phyloP scores from a whole-genome alignment of 1,140 invertebrate genomes.

The Tyrophagus putrescentiae region DNA sequence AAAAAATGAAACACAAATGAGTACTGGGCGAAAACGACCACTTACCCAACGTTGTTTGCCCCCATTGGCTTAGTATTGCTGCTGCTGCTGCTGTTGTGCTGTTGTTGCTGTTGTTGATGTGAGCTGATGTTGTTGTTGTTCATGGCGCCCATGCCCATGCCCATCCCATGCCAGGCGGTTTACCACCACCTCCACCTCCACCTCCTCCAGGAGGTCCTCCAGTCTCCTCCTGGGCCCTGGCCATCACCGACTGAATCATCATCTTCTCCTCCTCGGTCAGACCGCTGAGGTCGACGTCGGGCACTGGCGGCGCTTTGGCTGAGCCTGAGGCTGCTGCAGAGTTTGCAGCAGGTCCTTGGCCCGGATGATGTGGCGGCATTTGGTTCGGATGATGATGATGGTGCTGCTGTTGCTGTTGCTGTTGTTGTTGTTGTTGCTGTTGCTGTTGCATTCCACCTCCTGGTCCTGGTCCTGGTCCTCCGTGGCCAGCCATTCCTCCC shows the following conservation, averaged over 20 bases:
- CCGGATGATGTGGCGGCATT: neutral
- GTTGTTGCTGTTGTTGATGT: neutral
- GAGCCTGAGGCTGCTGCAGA: slow-evolving; percentile 12
- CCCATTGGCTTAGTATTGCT: neutral
- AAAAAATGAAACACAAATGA: too few relatives aligned
- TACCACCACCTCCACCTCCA: too few relatives aligned
- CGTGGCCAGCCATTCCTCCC: too few relatives aligned
- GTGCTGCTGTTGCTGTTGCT: neutral
- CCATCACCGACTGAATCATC: slow-evolving; percentile 47
- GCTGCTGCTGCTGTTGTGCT: neutral
- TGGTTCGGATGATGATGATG: neutral
- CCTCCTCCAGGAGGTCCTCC: too few relatives aligned
- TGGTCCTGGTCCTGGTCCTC: neutral
- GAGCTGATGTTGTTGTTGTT: neutral
- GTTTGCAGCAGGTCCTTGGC: slow-evolving; percentile 5
- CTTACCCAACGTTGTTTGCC: too few relatives aligned
- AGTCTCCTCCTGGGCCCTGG: slow-evolving; percentile 39
- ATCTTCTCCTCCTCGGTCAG: slow-evolving; percentile 44
- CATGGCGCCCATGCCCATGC: neutral
- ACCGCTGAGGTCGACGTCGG: slow-evolving; percentile 45
- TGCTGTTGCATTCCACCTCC: neutral
- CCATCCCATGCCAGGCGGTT: neutral
- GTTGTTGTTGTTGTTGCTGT: slow-evolving; percentile 18
- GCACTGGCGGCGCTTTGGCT: slow-evolving; percentile 27
- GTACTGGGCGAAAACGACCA: too few relatives aligned